Evolutionary conservation across 2,888 invertebrate species (phyloP), one percentile per base, ranked within the genome.

Genomic region (Leptodirus hochenwartii): DNA sequence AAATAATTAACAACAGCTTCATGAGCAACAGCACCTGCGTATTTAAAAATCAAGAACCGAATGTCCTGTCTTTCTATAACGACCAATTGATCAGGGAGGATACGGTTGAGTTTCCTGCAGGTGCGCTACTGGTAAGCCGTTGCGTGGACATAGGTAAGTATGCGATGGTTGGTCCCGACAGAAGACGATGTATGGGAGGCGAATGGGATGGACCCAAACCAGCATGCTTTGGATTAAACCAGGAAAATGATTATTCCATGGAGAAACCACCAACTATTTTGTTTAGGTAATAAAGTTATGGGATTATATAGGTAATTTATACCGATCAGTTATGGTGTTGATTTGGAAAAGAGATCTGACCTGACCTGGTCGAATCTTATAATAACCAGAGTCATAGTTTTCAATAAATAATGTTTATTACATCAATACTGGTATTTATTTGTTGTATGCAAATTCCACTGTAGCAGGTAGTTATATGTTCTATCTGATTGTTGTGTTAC

Each of bases 121-220:
- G 78, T 9, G 51, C 54, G n/a, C 39, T 51, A 3, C 42, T 66
- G 46, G 49, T 61, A 15, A 66, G 64, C 30, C 70, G 84, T 41
- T 85, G 85, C 48, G 63, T 64, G 16, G 84, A 85, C 46, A 82
- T 85, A 29, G 85, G 85, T n/a, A 85, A 85, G 53, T 85, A 73
- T 47, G 69, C 71, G 1, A 68, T 84, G 66, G 65, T 68, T n/a
- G 84, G 85, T 1, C 73, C 76, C 1, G 71, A 68, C 37, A 64
- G 63, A 2, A 58, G 81, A 9, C 64, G 66, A 32, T 85, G 85
- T 47, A 61, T 77, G 29, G 73, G 76, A 23, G 82, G 82, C 0
- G 68, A 74, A 24, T 85, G 84, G 84, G 76, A 79, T 29, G 81
- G 81, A 2, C 62, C 64, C 4, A 76, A 74, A 43, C 81, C 84